Base-by-base conservation (phyloP, 1,140 invertebrate species). In the Drosophila eugracilis region DNA sequence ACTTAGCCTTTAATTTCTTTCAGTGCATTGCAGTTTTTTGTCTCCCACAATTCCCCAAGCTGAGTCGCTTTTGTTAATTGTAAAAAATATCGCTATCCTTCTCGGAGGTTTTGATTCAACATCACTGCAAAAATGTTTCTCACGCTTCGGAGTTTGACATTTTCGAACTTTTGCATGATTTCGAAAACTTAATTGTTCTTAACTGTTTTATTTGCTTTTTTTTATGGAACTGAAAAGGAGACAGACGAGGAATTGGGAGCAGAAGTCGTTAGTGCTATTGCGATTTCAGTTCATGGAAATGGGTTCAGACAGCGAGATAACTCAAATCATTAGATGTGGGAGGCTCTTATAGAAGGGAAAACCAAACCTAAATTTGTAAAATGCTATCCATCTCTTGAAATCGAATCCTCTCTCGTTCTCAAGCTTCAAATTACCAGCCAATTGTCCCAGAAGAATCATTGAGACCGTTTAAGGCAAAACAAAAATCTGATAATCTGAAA, bases 81-180 rank as follows among this genome's bases (percentile, higher is more conserved):
- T 73, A 45, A 88, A 81, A 88, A 73, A 83, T 88, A 88, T 83
- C 70, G 74, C 54, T 62, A 84, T 81, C 65, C 75, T 78, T 88
- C 58, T 53, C 65, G 66, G 42, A 41, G 58, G 75, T 88, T 88
- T 88, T 88, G 83, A 88, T 88, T 88, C 83, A 83, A 42, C 69
- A 60, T 81, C 74, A 86, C 57, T 83, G 71, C 78, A 78, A 70
- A 88, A 83, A 86, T 78, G 72, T 84, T 91, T 91, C 89, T 91
- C 89, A 91, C 89, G 89, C 89, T 91, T 71, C 57, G 78, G 75
- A 86, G 80, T 91, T 84, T 91, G 89, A 91, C 89, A 88, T 89
- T 76, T 84, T 88, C 89, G 89, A 91, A 91, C 89, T 85, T 91
- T 91, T 91, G 89, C 89, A 91, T 91, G 89, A 91, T 91, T 91